Percentiles rank a stretch among this genome's conserved stretches.
These are phyloP conservation scores for Lithobius niger DNA, from an alignment of 1,140 invertebrate genomes.

Conservation along the genomic window DNA sequence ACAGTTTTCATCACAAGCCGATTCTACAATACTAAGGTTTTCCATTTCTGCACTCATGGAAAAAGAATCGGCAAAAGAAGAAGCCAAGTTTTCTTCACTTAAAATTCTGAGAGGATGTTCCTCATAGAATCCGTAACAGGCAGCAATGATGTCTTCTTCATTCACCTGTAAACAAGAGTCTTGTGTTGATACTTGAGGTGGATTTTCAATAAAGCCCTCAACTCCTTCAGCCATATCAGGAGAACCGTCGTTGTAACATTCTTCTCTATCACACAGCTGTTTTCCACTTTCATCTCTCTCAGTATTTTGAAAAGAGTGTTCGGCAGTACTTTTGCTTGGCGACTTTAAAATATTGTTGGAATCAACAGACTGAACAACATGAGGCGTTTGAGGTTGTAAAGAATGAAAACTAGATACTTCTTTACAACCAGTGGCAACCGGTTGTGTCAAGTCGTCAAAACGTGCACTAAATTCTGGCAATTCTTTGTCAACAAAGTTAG, in stretches of 20 bases:
- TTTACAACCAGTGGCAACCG: not conserved
- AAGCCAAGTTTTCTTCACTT: slow-evolving; percentile 78
- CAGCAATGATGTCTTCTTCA: slow-evolving; percentile 60
- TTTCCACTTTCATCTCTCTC: not conserved
- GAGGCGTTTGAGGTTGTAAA: not conserved
- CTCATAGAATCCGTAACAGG: slow-evolving; percentile 11
- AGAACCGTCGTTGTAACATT: not conserved
- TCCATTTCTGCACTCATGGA: slow-evolving; percentile 16
- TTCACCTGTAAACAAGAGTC: slow-evolving; percentile 45
- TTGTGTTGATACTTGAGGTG: slow-evolving; percentile 4
- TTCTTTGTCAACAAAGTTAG: not conserved
- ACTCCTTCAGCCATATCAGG: not conserved
- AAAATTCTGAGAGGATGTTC: slow-evolving; percentile 65
- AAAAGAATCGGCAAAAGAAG: slow-evolving; percentile 50
- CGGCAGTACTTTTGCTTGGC: too few species aligned
- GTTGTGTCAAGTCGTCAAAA: too few species aligned
- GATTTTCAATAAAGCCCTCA: not conserved
- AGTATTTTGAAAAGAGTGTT: too few species aligned
- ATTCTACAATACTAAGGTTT: slow-evolving; percentile 13
- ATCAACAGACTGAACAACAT: not conserved
- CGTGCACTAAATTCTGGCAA: not conserved
- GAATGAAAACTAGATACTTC: not conserved
- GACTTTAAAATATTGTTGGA: not conserved
- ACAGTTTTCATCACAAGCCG: slow-evolving; percentile 11
- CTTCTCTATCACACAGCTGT: not conserved